Base-by-base conservation (phyloP, 2,888 invertebrate genomes). In the Himalopsyche tibetana region DNA sequence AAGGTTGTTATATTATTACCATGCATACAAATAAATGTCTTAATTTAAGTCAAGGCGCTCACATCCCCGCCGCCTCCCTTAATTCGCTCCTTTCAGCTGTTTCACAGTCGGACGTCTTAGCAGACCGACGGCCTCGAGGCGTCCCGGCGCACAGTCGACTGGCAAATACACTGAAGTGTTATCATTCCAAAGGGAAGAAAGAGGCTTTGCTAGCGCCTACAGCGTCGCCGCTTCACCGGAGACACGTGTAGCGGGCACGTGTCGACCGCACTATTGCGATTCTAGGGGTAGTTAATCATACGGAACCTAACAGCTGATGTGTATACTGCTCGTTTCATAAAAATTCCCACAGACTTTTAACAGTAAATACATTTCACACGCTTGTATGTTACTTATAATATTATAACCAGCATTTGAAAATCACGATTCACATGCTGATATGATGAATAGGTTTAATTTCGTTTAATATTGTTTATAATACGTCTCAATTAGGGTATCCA, bases 231-330 rank as follows among this genome's bases (percentile, higher is more conserved):
- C 74, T 38, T 74, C 74, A 12, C 74, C 4, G 74, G 74, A 74
- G 74, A 74, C 74, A 74, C 74, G 74, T 74, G 74, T 74, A 36
- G 36, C 74, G 74, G 74, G 36, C 74, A 74, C 74, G 74, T 74
- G 74, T 74, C 74, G 74, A 36, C 74, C 36, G 36, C 74, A 74
- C 74, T 74, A 36, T 36, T 12, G 38, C 15, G 15, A 74, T 74
- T 9, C 15, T 74, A 74, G 36, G 74, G 36, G 74, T 74, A 74
- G 74, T 74, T 74, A 74, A 38, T 74, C 74, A 38, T 5, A 38
- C 36, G 12, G 38, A 74, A 74, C 12, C 36, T 5, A 36, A 74
- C 74, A 74, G 74, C 36, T 74, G 12, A 51, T 51, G 51, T 51
- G 51, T 51, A 5, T 1, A 51, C 0, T 15, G 51, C 4, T 51